phyloP scores from a whole-genome alignment of 1,140 invertebrate species.

The Melitaea cinxia region DNA sequence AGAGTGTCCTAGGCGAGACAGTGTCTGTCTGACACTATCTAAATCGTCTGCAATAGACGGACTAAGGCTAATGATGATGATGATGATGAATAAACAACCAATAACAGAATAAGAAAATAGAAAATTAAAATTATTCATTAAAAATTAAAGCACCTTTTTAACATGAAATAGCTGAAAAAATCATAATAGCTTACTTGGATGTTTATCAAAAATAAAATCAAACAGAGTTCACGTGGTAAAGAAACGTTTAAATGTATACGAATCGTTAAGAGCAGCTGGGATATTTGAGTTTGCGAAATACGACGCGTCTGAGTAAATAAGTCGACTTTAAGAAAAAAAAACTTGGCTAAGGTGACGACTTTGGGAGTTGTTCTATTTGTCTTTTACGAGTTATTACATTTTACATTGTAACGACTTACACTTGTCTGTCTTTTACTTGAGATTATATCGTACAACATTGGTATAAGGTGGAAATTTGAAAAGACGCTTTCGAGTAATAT shows the following conservation, averaged over 20 bases:
- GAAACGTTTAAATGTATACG: constrained; percentile 30
- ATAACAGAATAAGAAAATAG: too few species aligned
- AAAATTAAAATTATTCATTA: too few species aligned
- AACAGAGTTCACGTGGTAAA: background rate
- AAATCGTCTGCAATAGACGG: too few species aligned
- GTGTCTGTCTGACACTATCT: too few species aligned
- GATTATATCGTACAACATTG: background rate
- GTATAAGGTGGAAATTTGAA: constrained; percentile 1
- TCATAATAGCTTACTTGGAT: too few species aligned
- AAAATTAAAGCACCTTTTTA: too few species aligned
- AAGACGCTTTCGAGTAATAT: background rate
- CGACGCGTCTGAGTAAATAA: constrained; percentile 44
- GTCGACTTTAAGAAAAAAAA: constrained; percentile 50
- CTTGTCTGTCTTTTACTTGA: background rate
- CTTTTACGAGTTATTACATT: constrained; percentile 26
- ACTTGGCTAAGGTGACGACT: constrained; percentile 43
- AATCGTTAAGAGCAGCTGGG: constrained; percentile 44
- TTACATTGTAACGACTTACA: constrained; percentile 7
- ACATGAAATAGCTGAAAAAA: too few species aligned
- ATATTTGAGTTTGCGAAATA: constrained; percentile 44
- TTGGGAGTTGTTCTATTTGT: constrained; percentile 38
- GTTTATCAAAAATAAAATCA: background rate
- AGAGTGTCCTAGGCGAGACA: too few species aligned
- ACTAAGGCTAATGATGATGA: too few species aligned
- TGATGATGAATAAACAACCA: too few species aligned